Percentiles rank a stretch among this genome's conserved stretches.
phyloP scores from a whole-genome alignment of 2,888 invertebrate species.

The Melanostoma mellinum region DNA sequence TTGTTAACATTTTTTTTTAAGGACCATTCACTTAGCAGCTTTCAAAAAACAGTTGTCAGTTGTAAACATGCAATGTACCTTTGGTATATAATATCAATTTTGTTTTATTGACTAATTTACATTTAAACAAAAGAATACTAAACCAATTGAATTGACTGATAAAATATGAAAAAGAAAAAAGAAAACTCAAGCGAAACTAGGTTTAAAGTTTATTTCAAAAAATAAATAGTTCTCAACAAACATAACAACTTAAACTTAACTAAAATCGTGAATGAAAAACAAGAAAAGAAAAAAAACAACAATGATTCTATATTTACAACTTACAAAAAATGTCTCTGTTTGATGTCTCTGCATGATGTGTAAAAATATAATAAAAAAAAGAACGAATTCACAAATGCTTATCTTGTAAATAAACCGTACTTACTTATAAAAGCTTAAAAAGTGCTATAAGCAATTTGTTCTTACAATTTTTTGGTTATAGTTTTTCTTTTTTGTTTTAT shows the following conservation, averaged over 20 bases:
- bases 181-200: conserved; percentile 36
- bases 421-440: conserved; percentile 54
- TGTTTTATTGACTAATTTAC: conserved; percentile 12
- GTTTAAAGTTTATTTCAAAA: conserved; percentile 53
- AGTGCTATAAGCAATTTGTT: conserved; percentile 58
- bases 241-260: conserved; percentile 44
- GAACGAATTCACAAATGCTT: conserved; percentile 65
- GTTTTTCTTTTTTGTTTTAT: conserved; percentile 31
- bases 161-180: conserved; percentile 27
- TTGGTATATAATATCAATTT: conserved; percentile 28
- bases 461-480: conserved; percentile 55
- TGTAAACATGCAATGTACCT: conserved; percentile 40
- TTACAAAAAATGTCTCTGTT: conserved; percentile 43
- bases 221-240: conserved; percentile 52
- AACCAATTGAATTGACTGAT: conserved; percentile 56
- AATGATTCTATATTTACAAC: conserved; percentile 46
- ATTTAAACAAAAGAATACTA: conserved; percentile 36
- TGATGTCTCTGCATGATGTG: conserved; percentile 17
- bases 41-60: conserved; percentile 42
- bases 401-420: conserved; percentile 64
- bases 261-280: conserved; percentile 5
- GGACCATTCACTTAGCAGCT: conserved; percentile 43
- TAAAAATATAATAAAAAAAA: conserved; percentile 44
- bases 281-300: conserved; percentile 26
- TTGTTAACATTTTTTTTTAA: conserved; percentile 58